Base-by-base conservation (phyloP, 2,888 invertebrate species). In the Hymenopus coronatus region DNA sequence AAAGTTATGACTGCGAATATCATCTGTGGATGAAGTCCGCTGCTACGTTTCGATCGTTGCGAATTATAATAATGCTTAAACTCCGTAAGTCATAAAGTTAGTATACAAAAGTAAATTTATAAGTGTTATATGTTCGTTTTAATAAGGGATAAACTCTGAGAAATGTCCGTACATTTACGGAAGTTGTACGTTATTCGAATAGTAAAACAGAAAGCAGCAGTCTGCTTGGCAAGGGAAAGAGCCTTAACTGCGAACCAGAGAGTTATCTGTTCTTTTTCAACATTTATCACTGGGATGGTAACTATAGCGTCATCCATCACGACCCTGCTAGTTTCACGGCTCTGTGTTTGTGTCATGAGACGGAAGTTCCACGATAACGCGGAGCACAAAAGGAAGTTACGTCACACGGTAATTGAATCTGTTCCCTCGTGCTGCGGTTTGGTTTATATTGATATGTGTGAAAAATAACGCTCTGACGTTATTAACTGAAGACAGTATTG, bases 331-430 rank as follows among this genome's bases (percentile, higher is more conserved):
- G 54, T 20, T 70, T 70, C 54, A 70, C 54, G 54, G 54, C 54
- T 84, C 85, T 89, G 89, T 89, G 89, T 89, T 88, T 89, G 89
- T 88, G 89, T 87, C 85, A 88, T 84, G 89, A 85, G 85, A 85
- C 89, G 89, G 89, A 89, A 89, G 87, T 82, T 28, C 30, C 83
- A 87, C 46, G 89, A 89, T 89, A 89, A 87, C 89, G 30, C 88
- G 40, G 46, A 88, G 28, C 82, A 84, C 89, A 88, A 89, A 89
- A 89, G 89, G 89, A 89, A 89, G 88, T 89, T 86, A 87, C 88
- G 89, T 88, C 89, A 89, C 84, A 85, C 85, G 86, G 88, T 89
- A 89, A 89, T 89, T 89, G 89, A 89, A 89, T 89, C 40, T 70
- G 54, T 70, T 70, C 54, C 54, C 54, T 70, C 54, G 25, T 70